Conservation (phyloP, 1,140 invertebrate species). For the Riptortus pedestris region DNA sequence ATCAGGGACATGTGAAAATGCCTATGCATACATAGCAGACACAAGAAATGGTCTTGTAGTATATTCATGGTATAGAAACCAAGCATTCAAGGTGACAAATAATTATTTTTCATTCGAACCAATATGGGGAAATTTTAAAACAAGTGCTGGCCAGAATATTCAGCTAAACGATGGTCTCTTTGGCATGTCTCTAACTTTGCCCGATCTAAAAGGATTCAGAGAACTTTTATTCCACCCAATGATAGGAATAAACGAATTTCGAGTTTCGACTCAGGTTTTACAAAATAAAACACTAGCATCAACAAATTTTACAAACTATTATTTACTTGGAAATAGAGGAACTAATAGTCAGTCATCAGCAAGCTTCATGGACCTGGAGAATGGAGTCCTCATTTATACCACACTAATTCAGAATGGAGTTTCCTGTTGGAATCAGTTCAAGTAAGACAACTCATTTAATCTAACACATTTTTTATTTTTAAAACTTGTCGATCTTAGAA, state of each 20-base stretch:
- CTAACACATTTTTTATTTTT: background rate
- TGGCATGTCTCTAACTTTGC: constrained; percentile 51
- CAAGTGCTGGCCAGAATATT: constrained; percentile 49
- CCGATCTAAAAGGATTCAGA: constrained; percentile 49
- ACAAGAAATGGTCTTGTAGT: constrained; percentile 57
- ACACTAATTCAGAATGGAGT: constrained; percentile 61
- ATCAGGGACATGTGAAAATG: constrained; percentile 53
- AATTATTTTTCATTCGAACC: constrained; percentile 75
- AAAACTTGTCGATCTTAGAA: background rate
- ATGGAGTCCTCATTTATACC: constrained; percentile 61
- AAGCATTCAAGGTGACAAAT: constrained; percentile 61
- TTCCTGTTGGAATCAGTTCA: constrained; percentile 62
- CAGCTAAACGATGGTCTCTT: constrained; percentile 59
- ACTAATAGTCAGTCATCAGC: constrained; percentile 59
- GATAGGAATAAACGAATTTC: constrained; percentile 58
- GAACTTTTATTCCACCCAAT: constrained; percentile 66
- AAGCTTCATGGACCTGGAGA: constrained; percentile 56
- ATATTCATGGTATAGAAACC: constrained; percentile 57
- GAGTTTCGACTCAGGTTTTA: constrained; percentile 50
- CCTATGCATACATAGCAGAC: constrained; percentile 62
- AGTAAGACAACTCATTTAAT: constrained; percentile 20
- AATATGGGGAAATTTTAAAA: constrained; percentile 52
- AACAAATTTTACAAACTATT: constrained; percentile 51
- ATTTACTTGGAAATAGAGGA: constrained; percentile 54
- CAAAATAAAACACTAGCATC: constrained; percentile 51